These are phyloP conservation scores for Syncerus caffer DNA, from an alignment of 2,797 vertebrate species.

Conservation along the genomic window DNA sequence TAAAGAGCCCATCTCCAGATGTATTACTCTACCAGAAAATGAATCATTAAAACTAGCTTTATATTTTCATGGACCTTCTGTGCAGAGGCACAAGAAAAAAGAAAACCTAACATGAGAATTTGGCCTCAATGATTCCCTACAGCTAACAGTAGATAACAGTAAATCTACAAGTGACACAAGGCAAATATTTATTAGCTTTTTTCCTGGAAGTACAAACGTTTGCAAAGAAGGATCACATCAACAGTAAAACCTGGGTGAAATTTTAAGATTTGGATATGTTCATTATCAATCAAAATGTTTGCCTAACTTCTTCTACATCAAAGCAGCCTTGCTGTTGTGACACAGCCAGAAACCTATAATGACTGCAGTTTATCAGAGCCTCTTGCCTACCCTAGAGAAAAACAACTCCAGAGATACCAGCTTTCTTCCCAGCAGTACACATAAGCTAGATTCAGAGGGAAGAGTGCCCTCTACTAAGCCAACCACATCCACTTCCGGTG, in stretches of 20 bases:
- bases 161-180: neutral
- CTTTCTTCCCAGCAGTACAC: neutral
- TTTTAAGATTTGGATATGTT: neutral
- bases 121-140: neutral
- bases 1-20: constrained; percentile 4
- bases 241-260: neutral
- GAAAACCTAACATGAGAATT: constrained; percentile 4
- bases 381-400: neutral
- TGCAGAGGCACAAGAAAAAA: neutral
- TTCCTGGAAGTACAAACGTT: neutral
- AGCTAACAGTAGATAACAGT: neutral
- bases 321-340: neutral
- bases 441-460: neutral
- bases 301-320: neutral
- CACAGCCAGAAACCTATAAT: neutral
- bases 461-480: neutral
- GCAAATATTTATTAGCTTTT: constrained; percentile 1
- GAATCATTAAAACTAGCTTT: neutral
- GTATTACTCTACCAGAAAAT: neutral
- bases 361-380: neutral
- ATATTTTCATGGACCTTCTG: neutral
- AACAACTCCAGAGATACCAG: neutral
- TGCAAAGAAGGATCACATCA: neutral
- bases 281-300: neutral
- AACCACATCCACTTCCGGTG: neutral